phyloP scores from a whole-genome alignment of 2,797 vertebrate genomes.

The Gallinago solitaria region DNA sequence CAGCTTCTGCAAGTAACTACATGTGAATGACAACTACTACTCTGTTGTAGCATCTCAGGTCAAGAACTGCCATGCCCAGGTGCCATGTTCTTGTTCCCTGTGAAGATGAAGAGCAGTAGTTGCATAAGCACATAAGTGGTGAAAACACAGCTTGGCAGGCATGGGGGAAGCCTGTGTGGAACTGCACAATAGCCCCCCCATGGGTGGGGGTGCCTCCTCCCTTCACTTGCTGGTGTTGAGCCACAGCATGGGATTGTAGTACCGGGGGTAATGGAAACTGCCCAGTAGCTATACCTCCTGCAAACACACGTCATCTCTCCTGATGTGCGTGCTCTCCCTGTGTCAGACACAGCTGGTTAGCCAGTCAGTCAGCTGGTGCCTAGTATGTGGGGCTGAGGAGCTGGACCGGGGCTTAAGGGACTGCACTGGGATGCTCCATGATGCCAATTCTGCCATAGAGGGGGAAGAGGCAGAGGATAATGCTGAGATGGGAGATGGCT shows the following conservation, averaged over 20 bases:
- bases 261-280: not conserved
- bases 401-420: not conserved
- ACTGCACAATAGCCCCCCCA: not conserved
- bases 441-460: not conserved
- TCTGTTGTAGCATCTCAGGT: not conserved
- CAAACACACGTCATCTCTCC: not conserved
- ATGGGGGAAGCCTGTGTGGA: rapidly evolving
- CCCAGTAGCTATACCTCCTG: not conserved
- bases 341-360: not conserved
- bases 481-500: not conserved
- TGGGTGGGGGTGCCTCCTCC: not conserved
- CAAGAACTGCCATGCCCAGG: not conserved
- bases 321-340: not conserved
- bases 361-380: not conserved
- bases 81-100: not conserved
- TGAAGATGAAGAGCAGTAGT: not conserved
- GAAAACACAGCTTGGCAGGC: not conserved
- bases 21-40: not conserved
- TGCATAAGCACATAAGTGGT: not conserved
- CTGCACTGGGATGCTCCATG: not conserved
- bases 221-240: not conserved
- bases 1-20: not conserved
- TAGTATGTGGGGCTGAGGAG: not conserved
- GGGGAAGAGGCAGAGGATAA: not conserved
- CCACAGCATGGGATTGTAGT: not conserved